Evolutionary conservation across 2,797 vertebrate species (phyloP), one percentile per base, ranked within the genome.

Genomic region (Melanotaenia nigrans): DNA sequence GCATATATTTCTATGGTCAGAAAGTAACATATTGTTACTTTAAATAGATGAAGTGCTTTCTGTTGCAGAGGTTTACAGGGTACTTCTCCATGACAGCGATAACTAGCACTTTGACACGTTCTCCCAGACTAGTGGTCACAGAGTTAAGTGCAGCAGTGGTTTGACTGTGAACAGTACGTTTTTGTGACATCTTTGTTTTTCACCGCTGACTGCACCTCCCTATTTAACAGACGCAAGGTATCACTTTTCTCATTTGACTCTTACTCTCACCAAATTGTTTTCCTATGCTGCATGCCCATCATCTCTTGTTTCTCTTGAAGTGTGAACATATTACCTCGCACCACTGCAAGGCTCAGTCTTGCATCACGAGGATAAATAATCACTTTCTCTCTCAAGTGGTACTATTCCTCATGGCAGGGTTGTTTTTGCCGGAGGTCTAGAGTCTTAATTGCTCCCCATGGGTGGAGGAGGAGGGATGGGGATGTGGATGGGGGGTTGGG

Each of bases 371-470:
- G 32, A 71, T 69, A 80, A 73, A 78, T 65, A 54, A 79, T 78
- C 61, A 36, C 49, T 65, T 75, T 53, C 67, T 45, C 60, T 82
- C 85, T 86, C 88, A 35, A 62, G 80, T 84, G 87, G 77, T 71
- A 61, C 73, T 60, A 78, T 80, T 82, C 77, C 66, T 55, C 3
- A 20, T 68, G 71, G 67, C 60, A 57, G 59, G 59, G 83, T 89
- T 89, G 89, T 90, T 92, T 85, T 84, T 82, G 67, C 77, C 60
- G 71, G 84, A 83, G 82, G 65, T 69, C 47, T 62, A 35, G 18
- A 8, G n/a, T 78, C 65, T 75, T 90, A 92, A 90, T 91, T 86
- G 86, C 84, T 89, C 89, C 85, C 85, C 0, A 3, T 35, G 76
- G 88, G 78, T 61, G 49, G 56, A 63, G 32, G 33, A 22, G 51